phyloP scores from a whole-genome alignment of 2,113 vertebrate genomes.

The Platanista minor region DNA sequence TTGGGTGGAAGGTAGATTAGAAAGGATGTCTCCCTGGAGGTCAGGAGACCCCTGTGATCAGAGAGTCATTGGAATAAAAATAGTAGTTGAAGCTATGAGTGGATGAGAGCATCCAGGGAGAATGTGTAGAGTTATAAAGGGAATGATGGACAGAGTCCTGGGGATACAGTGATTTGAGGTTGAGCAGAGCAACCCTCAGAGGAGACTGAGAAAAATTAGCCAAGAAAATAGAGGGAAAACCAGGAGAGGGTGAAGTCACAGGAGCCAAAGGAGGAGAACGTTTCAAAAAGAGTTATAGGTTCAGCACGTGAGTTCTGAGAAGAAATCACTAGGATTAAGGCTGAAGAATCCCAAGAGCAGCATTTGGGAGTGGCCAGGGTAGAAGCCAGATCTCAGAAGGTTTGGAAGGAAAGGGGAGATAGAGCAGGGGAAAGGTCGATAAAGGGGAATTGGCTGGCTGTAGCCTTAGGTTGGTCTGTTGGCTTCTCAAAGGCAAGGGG shows the following conservation, averaged over 20 bases:
- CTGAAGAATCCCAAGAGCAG: neutral
- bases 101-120: neutral
- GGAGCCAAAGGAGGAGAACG: neutral
- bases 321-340: neutral
- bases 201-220: neutral
- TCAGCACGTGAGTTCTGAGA: constrained; percentile 1
- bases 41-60: neutral
- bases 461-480: neutral
- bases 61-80: neutral
- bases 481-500: neutral
- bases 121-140: neutral
- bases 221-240: neutral
- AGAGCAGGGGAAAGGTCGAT: neutral
- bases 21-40: neutral
- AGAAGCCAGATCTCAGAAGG: neutral
- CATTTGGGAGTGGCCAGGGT: neutral
- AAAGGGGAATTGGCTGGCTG: neutral
- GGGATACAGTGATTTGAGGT: neutral
- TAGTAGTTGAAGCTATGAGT: neutral
- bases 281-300: neutral
- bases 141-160: neutral
- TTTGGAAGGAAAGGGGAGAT: neutral
- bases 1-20: neutral
- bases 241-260: neutral
- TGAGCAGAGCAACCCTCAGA: neutral